Percentiles rank a stretch among this genome's conserved stretches.
Conservation (phyloP, 2,888 invertebrate genomes). For the Clepsis dumicolana region DNA sequence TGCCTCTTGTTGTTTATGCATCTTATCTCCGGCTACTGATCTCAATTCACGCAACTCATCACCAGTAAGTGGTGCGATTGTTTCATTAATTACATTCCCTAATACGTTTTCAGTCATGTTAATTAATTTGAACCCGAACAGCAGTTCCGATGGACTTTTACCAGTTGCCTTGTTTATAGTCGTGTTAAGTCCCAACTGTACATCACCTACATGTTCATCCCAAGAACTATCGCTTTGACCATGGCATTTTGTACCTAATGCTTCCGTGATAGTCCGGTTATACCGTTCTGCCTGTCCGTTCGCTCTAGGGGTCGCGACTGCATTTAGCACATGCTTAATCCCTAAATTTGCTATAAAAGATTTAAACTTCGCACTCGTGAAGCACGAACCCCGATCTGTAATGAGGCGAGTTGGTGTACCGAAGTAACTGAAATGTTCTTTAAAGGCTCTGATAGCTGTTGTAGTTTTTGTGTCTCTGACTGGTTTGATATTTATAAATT, state of each 20-base stretch:
- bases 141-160: constrained; percentile 45
- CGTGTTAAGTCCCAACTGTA: constrained; percentile 46
- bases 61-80: neutral
- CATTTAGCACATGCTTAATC: constrained; percentile 5
- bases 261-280: no score
- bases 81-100: neutral
- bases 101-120: constrained; percentile 3
- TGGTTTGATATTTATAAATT: no score
- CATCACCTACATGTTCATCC: constrained; percentile 43
- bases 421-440: constrained; percentile 15
- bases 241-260: constrained; percentile 1
- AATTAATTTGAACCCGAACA: constrained; percentile 43
- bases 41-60: no score
- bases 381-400: constrained; percentile 1
- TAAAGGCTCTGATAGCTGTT: no score
- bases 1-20: neutral
- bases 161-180: constrained; percentile 43
- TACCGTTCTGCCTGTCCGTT: constrained; percentile 14
- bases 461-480: no score
- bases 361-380: constrained; percentile 6
- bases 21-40: no score
- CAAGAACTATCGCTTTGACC: constrained; percentile 15
- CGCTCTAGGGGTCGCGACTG: constrained; percentile 11
- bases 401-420: neutral
- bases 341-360: neutral